Evolutionary conservation across 2,113 vertebrate genomes (phyloP).

Genomic region (Sitta europaea): DNA sequence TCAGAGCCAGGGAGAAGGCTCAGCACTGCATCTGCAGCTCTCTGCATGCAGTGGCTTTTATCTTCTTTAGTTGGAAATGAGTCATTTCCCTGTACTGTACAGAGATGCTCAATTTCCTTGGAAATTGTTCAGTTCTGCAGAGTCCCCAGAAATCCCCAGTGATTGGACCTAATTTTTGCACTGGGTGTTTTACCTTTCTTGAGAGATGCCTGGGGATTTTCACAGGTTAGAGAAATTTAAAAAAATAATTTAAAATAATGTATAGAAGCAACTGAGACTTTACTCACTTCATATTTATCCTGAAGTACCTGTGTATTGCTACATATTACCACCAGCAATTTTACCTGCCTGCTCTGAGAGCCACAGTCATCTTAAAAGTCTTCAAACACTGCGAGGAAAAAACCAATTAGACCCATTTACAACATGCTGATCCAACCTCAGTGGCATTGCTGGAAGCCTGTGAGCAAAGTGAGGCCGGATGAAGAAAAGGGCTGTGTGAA

Average conservation of each 20-base stretch:
- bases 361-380: neutral
- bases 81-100: constrained; percentile 22
- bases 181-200: neutral
- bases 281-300: neutral
- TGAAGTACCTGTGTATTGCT: neutral
- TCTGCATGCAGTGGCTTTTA: neutral
- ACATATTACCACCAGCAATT: neutral
- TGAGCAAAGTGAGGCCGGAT: neutral
- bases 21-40: constrained; percentile 24
- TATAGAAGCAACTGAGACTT: neutral
- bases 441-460: neutral
- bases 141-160: neutral
- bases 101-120: constrained; percentile 18
- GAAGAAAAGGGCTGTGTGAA: constrained; percentile 22
- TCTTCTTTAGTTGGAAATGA: constrained; percentile 20
- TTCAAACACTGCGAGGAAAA: neutral
- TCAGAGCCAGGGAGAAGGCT: neutral
- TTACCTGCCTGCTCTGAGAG: neutral
- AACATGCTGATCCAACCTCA: neutral
- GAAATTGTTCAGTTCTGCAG: constrained; percentile 23
- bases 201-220: neutral
- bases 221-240: neutral
- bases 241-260: neutral
- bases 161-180: neutral
- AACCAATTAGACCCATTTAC: neutral